A percentile compares a stretch with the other conserved stretches of the same genome.
Conservation (phyloP, 2,888 invertebrate species). For the Mechanitis mazaeus region DNA sequence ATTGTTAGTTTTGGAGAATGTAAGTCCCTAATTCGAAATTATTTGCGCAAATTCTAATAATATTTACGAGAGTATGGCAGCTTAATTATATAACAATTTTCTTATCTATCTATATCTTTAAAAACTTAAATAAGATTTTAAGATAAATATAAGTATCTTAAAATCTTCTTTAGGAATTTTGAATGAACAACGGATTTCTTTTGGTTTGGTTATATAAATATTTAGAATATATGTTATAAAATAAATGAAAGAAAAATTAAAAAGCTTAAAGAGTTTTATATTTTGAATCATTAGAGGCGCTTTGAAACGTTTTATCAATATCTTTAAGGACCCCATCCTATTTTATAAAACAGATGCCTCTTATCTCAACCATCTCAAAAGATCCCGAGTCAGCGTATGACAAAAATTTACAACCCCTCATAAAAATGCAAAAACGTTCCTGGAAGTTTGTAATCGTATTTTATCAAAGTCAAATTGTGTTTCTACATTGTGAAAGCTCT, state of each 20-base stretch:
- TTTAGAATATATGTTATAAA: not conserved
- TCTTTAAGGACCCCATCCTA: not conserved
- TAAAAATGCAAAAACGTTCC: conserved; percentile 53
- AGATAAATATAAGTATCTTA: too few species aligned
- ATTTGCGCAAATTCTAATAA: too few species aligned
- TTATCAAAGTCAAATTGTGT: conserved; percentile 65
- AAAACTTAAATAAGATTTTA: too few species aligned
- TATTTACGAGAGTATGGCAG: too few species aligned
- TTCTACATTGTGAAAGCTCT: conserved; percentile 54
- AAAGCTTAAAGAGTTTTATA: not conserved
- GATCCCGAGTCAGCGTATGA: conserved; percentile 20
- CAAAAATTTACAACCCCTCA: conserved; percentile 32
- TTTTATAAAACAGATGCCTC: conserved; percentile 6
- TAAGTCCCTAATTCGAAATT: too few species aligned
- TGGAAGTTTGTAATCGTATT: conserved; percentile 54
- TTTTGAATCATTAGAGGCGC: not conserved
- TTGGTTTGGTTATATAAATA: too few species aligned
- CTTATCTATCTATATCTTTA: too few species aligned
- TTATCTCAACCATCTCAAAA: conserved; percentile 3
- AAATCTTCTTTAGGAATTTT: too few species aligned
- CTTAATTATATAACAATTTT: too few species aligned
- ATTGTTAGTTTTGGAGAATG: too few species aligned
- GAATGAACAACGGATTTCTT: too few species aligned
- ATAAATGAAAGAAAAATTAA: not conserved
- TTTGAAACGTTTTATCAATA: not conserved